Percentiles rank a stretch among this genome's conserved stretches.
Evolutionary conservation across 2,797 vertebrate species (phyloP).

Genomic region (Geotria australis): DNA sequence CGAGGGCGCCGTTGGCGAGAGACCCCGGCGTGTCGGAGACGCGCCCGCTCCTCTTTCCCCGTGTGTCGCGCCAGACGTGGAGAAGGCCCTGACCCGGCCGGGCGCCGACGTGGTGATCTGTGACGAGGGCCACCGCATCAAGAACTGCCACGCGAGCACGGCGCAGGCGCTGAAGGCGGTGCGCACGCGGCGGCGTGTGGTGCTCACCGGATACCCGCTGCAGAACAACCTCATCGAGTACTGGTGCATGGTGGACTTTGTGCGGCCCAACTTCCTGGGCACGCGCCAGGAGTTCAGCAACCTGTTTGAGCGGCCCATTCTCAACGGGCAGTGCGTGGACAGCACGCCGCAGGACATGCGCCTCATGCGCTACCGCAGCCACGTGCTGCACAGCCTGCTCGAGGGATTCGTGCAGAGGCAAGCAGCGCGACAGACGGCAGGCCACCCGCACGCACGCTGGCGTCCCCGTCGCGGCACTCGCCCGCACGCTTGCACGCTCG

Average conservation of each 20-base stretch:
- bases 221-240: conserved; percentile 96
- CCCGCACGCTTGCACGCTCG: no score
- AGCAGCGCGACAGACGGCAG: conserved; percentile 4
- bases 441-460: no score
- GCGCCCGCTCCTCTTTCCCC: no score
- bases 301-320: conserved; percentile 90
- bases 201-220: conserved; percentile 67
- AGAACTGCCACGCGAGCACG: conserved; percentile 93
- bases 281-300: conserved; percentile 89
- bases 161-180: conserved; percentile 95
- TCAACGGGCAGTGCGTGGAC: conserved; percentile 87
- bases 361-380: conserved; percentile 84
- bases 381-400: conserved; percentile 72
- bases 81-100: conserved; percentile 61
- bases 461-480: no score
- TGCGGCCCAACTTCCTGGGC: conserved; percentile 69
- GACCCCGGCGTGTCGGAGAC: no score
- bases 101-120: conserved; percentile 93
- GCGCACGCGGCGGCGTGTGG: conserved; percentile 61
- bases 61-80: conserved; percentile 27
- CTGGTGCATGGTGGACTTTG: conserved; percentile 99
- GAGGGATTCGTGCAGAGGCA: conserved; percentile 92
- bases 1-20: no score
- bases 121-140: conserved; percentile 94
- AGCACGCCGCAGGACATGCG: conserved; percentile 67